These are phyloP conservation scores for Plecturocebus donacophilus DNA, from an alignment of 2,113 vertebrate species.

Conservation along the genomic window DNA sequence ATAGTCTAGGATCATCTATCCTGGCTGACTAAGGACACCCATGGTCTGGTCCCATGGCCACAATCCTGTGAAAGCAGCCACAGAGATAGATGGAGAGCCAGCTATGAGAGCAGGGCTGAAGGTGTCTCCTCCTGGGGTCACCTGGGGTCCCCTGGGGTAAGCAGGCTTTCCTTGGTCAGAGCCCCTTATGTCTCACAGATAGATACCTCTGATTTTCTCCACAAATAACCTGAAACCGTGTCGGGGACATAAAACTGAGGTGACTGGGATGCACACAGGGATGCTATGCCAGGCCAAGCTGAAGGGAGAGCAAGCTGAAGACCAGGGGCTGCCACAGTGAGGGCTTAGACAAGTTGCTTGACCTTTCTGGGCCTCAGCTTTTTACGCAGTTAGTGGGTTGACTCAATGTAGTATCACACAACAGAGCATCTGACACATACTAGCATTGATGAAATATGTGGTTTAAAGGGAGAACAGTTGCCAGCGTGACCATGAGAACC, in stretches of 20 bases:
- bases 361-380: not conserved
- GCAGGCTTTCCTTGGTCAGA: not conserved
- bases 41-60: rapidly evolving
- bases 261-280: not conserved
- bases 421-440: not conserved
- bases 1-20: not conserved
- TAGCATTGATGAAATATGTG: not conserved
- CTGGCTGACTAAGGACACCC: not conserved
- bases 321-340: no score
- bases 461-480: not conserved
- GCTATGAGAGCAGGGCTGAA: not conserved
- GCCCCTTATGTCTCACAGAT: rapidly evolving
- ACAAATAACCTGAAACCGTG: no score
- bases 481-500: not conserved
- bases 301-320: not conserved
- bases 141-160: rapidly evolving
- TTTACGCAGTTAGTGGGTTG: not conserved
- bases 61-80: rapidly evolving
- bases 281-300: not conserved
- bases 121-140: not conserved
- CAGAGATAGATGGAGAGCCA: not conserved
- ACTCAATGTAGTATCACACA: not conserved
- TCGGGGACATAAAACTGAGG: not conserved
- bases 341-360: not conserved
- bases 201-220: not conserved